Conservation (phyloP, 2,113 vertebrate genomes). For the Pituophis catenifer region DNA sequence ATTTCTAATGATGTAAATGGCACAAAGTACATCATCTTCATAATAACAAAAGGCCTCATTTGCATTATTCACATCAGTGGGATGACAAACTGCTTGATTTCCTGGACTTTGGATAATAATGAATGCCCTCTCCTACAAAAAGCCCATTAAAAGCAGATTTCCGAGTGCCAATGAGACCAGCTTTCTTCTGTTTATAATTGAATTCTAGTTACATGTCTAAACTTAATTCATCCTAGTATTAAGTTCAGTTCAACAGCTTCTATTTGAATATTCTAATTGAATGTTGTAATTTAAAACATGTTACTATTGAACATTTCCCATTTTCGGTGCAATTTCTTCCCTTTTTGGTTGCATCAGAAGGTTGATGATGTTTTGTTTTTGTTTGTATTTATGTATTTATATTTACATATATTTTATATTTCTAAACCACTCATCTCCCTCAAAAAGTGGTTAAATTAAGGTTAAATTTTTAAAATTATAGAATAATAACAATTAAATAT, state of each 20-base stretch:
- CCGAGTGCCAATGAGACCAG: not conserved
- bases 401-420: too few relatives aligned
- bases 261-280: not conserved
- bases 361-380: not conserved
- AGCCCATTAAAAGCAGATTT: not conserved
- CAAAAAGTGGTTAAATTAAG: not conserved
- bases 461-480: not conserved
- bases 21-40: not conserved
- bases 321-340: not conserved
- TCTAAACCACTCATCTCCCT: not conserved
- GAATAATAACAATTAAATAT: not conserved
- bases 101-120: not conserved
- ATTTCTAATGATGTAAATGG: not conserved
- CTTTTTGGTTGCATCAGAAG: not conserved
- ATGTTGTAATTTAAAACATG: not conserved
- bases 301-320: not conserved
- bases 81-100: not conserved
- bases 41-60: not conserved
- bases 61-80: not conserved
- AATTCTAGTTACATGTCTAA: not conserved
- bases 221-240: not conserved
- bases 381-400: too few relatives aligned
- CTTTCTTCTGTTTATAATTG: not conserved
- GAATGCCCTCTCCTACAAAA: not conserved
- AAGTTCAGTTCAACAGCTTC: not conserved